Evolutionary conservation across 2,113 vertebrate species (phyloP), one percentile per base, ranked within the genome.

Genomic region (Lophura nycthemera): DNA sequence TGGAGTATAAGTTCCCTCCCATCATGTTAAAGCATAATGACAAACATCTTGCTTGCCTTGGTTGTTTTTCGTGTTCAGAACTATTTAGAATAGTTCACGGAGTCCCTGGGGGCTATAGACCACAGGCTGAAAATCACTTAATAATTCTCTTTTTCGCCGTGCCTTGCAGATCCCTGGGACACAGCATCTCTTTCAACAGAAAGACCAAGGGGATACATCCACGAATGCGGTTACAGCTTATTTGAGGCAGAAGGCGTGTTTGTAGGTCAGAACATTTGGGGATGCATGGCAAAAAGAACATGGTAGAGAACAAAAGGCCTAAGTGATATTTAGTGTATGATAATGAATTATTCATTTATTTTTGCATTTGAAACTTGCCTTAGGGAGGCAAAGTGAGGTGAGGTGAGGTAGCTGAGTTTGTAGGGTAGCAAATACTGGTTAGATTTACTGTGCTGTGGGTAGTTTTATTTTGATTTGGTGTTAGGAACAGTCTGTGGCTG

Each of bases 91-190:
- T 71, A 77, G 34, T 47, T 74, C n/a, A 27, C 34, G 10, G 25
- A 50, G 61, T 67, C 80, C 60, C 52, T 90, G 36, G 24, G 43
- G 76, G 63, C 76, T 74, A 5, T 29, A 67, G 60, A 67, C 20
- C 45, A 82, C 59, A 93, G 77, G 48, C 42, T 86, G 69, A 93
- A 86, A 91, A 78, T 71, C 10, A 74, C 69, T 95, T 75, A 77
- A 36, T 66, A 85, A 61, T 83, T 88, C 42, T 81, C 38, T 88
- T 63, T 74, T 95, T 71, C 29, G 20, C 85, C 36, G 15, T 85
- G 42, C 29, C 67, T 86, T 80, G 32, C 15, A 50, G n/a, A 48
- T 64, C 92, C 72, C 65, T 71, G 52, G 32, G 79, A 83, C 29
- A 64, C 47, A 69, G 18, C 22, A 47, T 54, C 17, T 88, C 36